These are phyloP conservation scores for Archegozetes longisetosus DNA, from an alignment of 1,140 invertebrate genomes.

Conservation along the genomic window DNA sequence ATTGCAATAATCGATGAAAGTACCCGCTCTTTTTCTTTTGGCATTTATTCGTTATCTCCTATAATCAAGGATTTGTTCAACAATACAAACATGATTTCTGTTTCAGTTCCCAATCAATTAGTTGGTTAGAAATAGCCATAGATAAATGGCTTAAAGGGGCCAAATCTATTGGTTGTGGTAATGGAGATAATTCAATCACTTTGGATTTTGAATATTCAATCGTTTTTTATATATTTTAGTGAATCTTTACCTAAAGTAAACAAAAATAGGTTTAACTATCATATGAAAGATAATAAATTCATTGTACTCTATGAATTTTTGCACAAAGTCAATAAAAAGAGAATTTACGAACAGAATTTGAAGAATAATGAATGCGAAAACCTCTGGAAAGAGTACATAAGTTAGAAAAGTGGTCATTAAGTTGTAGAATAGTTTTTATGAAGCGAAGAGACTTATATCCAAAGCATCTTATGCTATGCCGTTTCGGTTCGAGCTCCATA, in stretches of 20 bases:
- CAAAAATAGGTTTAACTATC: neutral
- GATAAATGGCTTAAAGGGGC: neutral
- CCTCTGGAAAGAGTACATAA: neutral
- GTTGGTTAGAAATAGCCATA: neutral
- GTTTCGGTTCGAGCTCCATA: too few relatives aligned
- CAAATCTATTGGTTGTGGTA: neutral
- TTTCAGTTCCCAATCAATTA: conserved; percentile 24
- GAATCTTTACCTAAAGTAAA: neutral
- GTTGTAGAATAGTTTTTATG: too few relatives aligned
- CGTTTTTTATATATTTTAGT: neutral
- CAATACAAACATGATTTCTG: conserved; percentile 41
- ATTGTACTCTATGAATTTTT: neutral
- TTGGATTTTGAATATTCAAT: neutral
- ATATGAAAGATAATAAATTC: neutral
- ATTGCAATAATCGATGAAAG: conserved; percentile 35
- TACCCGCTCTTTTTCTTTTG: conserved; percentile 37
- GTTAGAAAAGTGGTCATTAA: neutral
- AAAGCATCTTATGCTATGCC: too few relatives aligned
- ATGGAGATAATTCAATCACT: neutral
- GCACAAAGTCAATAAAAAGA: neutral
- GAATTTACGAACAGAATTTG: neutral
- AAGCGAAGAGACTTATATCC: too few relatives aligned
- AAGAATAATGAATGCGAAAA: neutral
- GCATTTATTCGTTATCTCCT: conserved; percentile 43
- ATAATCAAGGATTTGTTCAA: conserved; percentile 60